Base-by-base conservation (phyloP, 2,113 vertebrate species). In the Aptenodytes forsteri region DNA sequence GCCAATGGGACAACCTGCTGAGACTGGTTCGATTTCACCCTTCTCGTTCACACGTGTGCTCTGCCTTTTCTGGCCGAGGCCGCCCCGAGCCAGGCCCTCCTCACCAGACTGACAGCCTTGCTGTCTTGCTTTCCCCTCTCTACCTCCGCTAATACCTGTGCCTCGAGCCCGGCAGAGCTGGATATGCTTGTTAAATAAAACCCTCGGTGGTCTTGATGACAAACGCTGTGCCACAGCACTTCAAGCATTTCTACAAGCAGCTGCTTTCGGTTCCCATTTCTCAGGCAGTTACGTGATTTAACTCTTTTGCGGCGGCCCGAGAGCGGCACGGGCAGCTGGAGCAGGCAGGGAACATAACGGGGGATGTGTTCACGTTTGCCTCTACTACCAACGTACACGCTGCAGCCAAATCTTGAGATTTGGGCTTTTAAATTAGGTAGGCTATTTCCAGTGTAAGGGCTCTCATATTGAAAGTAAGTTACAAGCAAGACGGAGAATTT, bases 191-290 rank as follows among this genome's bases (percentile, higher is more conserved):
- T 93, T 93, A 56, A 94, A 52, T 50, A 59, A 83, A 77, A 29
- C 32, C 59, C 29, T 81, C n/a, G 2, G 0, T 49, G 71, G 72
- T 49, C 58, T 30, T 55, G 42, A 52, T 64, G 84, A 69, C 92
- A 82, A 87, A 58, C 2, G 1, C 40, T 14, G 49, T 84, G 47
- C 77, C 67, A 34, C 84, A 83, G 83, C 65, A 10, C 73, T 66
- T 27, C 5, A 50, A 94, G 54, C 59, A 25, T 83, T 85, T 91
- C 86, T 81, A 93, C 92, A 86, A 72, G 96, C 82, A 59, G 80
- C 67, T 77, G 81, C 92, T 97, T 98, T 96, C 85, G 0, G 92
- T 98, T 97, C 95, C 90, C 89, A 64, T 96, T 97, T 97, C 93
- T 95, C 92, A 93, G 83, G 69, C 11, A 0, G 76, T 84, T 93